Evolutionary conservation across 2,888 invertebrate species (phyloP).

Genomic region (Pandemis heparana): DNA sequence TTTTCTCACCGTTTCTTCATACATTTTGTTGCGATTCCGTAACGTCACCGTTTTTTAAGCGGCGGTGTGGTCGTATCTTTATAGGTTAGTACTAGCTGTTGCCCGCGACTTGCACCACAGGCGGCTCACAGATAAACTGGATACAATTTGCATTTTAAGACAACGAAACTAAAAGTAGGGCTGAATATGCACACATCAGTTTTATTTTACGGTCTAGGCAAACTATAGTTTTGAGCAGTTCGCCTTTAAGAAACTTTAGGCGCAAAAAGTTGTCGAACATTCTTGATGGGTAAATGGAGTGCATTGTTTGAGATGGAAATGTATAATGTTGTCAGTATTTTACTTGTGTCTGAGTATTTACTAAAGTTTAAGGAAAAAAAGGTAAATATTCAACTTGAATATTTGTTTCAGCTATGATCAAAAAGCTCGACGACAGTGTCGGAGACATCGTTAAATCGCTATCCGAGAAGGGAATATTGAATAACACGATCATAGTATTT

Average conservation of each 20-base stretch:
- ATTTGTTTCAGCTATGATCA: constrained; percentile 90
- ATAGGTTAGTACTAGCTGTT: background rate
- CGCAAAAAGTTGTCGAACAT: background rate
- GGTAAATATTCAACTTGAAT: background rate
- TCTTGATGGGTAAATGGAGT: background rate
- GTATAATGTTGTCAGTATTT: too few relatives aligned
- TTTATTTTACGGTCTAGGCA: background rate
- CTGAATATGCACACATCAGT: background rate
- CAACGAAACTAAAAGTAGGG: too few relatives aligned
- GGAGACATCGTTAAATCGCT: constrained; percentile 91
- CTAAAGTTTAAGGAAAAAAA: background rate
- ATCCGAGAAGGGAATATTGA: constrained; percentile 87
- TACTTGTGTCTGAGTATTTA: too few relatives aligned
- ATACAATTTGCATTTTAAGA: too few relatives aligned
- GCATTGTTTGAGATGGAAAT: background rate
- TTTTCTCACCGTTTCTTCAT: too few relatives aligned
- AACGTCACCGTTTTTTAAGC: too few relatives aligned
- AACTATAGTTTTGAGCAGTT: constrained; percentile 7
- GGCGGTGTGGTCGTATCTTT: too few relatives aligned
- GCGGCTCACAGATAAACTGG: too few relatives aligned
- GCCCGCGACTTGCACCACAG: too few relatives aligned
- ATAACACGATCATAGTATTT: constrained; percentile 94
- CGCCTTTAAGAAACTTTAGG: background rate
- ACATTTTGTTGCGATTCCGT: too few relatives aligned
- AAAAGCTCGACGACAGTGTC: constrained; percentile 93